Conservation (phyloP, 1,140 invertebrate species). For the Maconellicoccus hirsutus region DNA sequence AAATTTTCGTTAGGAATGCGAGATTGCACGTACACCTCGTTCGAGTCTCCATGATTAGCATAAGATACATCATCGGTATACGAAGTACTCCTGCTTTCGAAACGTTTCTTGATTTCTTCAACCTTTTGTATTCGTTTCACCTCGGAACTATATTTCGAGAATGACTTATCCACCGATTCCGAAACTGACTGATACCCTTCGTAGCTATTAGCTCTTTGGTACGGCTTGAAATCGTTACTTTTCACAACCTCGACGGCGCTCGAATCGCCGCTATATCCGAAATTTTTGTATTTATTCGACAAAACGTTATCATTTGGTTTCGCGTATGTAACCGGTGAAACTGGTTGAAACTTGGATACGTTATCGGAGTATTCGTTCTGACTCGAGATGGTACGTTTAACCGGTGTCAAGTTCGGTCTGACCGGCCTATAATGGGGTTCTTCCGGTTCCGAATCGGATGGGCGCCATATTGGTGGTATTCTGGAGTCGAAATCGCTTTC, state of each 20-base stretch:
- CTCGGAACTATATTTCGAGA: constrained; percentile 31
- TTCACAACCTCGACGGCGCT: neutral
- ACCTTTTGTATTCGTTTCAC: constrained; percentile 33
- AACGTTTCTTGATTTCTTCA: constrained; percentile 36
- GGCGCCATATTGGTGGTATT: constrained; percentile 48
- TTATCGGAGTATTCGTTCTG: neutral
- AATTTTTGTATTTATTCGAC: neutral
- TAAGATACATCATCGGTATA: neutral
- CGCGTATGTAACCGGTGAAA: neutral
- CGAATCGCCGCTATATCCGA: neutral
- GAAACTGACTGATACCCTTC: neutral
- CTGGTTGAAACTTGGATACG: neutral
- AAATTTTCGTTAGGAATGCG: neutral
- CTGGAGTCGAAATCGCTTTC: constrained; percentile 58
- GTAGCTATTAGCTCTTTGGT: neutral
- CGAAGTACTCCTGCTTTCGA: constrained; percentile 26
- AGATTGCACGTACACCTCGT: neutral
- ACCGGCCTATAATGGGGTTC: constrained; percentile 44
- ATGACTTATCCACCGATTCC: neutral
- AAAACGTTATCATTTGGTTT: neutral
- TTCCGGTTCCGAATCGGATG: constrained; percentile 41
- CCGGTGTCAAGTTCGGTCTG: constrained; percentile 38
- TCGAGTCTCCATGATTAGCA: neutral
- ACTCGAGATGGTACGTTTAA: neutral
- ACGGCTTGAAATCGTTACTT: neutral